Evolutionary conservation across 2,888 invertebrate species (phyloP).

Genomic region (Alsophila aescularia): DNA sequence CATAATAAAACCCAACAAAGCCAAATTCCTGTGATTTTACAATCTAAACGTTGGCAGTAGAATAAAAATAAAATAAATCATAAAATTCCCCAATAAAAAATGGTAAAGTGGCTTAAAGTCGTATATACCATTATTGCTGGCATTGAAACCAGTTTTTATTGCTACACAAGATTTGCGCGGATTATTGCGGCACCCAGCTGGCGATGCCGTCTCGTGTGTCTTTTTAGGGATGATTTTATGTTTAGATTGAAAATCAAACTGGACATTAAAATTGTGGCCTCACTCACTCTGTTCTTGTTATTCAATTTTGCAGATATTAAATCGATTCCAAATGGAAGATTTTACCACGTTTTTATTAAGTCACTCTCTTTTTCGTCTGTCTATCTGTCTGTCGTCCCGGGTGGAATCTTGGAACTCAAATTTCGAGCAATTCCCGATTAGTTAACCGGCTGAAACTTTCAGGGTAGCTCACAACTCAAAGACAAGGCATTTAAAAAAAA

Average conservation of each 20-base stretch:
- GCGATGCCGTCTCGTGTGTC: slow-evolving; percentile 9
- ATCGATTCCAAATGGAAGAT: too few species aligned
- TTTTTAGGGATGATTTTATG: slow-evolving; percentile 20
- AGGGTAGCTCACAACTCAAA: too few species aligned
- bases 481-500: too few species aligned
- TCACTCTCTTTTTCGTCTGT: too few species aligned
- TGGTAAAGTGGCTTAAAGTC: slow-evolving; percentile 44
- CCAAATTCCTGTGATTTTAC: slow-evolving; percentile 8
- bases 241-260: slow-evolving; percentile 18
- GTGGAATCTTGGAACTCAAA: too few species aligned
- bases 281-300: too few species aligned
- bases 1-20: neutral
- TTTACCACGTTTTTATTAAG: too few species aligned
- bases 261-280: slow-evolving; percentile 2
- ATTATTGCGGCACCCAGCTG: slow-evolving; percentile 34
- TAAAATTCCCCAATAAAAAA: slow-evolving; percentile 46
- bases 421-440: too few species aligned
- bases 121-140: slow-evolving; percentile 50
- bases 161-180: slow-evolving; percentile 41
- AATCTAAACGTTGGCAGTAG: slow-evolving; percentile 10
- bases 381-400: too few species aligned
- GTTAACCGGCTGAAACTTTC: too few species aligned
- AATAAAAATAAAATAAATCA: slow-evolving; percentile 19
- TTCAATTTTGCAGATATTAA: too few species aligned
- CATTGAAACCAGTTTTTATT: slow-evolving; percentile 49